A percentile compares a stretch with the other conserved stretches of the same genome.
These are phyloP conservation scores for Papilio polyxenes DNA, from an alignment of 1,140 invertebrate genomes.

Conservation along the genomic window DNA sequence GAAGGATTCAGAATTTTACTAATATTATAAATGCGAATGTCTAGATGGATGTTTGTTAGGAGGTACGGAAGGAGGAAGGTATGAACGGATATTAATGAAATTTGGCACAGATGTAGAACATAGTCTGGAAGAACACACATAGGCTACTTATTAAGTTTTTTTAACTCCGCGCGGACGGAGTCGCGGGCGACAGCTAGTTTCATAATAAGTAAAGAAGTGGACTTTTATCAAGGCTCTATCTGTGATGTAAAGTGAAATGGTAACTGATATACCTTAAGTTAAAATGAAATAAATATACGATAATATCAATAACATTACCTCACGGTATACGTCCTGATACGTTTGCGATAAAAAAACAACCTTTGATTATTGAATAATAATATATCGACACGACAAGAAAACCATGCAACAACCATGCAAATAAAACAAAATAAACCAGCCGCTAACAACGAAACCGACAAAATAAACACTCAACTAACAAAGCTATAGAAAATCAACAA, in stretches of 20 bases:
- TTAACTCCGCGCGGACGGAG: too few species aligned
- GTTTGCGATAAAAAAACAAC: conserved; percentile 39
- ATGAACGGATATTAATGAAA: too few species aligned
- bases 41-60: too few species aligned
- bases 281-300: conserved; percentile 30
- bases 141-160: too few species aligned
- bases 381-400: conserved; percentile 40
- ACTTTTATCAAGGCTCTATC: neutral
- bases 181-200: too few species aligned
- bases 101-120: too few species aligned
- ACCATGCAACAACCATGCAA: conserved; percentile 44
- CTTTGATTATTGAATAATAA: conserved; percentile 40
- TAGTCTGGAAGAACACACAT: too few species aligned
- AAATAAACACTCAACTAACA: conserved; percentile 22
- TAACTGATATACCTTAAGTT: neutral
- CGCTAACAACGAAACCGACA: conserved; percentile 33
- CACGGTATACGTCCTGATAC: conserved; percentile 74
- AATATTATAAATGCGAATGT: too few species aligned
- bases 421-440: conserved; percentile 20
- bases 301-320: conserved; percentile 58
- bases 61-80: too few species aligned
- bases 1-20: too few species aligned
- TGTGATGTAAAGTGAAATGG: neutral
- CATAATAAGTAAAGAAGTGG: too few species aligned
- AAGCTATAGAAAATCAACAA: conserved; percentile 28